A percentile compares a stretch with the other conserved stretches of the same genome.
Evolutionary conservation across 2,888 invertebrate genomes (phyloP).

Genomic region (Patella ulyssiponensis): DNA sequence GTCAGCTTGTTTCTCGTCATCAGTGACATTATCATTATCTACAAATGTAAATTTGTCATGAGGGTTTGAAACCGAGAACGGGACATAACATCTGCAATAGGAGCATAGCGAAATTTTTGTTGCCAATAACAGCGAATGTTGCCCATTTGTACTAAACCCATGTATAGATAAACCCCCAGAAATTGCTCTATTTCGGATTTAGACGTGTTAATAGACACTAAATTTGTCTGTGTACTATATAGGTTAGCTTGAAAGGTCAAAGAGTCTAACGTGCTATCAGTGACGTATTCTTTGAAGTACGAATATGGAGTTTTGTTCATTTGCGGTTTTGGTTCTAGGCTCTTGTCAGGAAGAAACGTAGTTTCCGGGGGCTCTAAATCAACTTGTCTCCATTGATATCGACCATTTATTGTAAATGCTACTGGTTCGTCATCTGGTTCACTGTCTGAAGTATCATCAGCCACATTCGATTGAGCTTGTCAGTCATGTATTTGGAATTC

Average conservation of each 20-base stretch:
- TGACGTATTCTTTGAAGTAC: not conserved
- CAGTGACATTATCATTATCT: constrained; percentile 13
- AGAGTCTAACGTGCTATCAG: not conserved
- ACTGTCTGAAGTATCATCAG: not conserved
- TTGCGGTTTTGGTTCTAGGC: not conserved
- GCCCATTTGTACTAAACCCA: constrained; percentile 32
- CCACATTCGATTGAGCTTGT: not conserved
- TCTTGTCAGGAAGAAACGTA: not conserved
- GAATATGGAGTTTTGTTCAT: not conserved
- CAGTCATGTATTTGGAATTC: not conserved
- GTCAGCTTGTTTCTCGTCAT: not conserved
- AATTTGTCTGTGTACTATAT: not conserved
- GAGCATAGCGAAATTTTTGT: constrained; percentile 21
- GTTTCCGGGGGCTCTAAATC: not conserved
- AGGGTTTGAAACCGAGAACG: constrained; percentile 30
- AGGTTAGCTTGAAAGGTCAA: not conserved
- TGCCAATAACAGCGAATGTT: constrained; percentile 29
- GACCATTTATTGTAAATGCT: not conserved
- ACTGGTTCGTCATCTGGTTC: not conserved
- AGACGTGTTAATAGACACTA: not conserved
- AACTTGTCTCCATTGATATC: not conserved
- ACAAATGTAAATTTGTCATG: constrained; percentile 20
- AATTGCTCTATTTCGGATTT: constrained; percentile 26
- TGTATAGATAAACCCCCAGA: constrained; percentile 31
- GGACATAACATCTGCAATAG: constrained; percentile 31